Evolutionary conservation across 2,888 invertebrate species (phyloP).

Genomic region (Aleiodes leptofemur): DNA sequence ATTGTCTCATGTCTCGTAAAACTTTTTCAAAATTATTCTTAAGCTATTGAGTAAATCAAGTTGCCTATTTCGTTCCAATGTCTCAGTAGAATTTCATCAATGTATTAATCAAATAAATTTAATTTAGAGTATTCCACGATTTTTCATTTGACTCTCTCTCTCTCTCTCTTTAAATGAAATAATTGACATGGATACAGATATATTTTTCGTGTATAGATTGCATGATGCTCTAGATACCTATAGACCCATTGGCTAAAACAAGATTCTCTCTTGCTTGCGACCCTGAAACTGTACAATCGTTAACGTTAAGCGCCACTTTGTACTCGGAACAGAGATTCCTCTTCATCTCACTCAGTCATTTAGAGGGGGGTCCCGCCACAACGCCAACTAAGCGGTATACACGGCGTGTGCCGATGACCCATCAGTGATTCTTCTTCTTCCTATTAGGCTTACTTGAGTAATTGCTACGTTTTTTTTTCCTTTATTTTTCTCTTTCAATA

Average conservation of each 20-base stretch:
- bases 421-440: conserved; percentile 29
- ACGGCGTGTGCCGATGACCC: conserved; percentile 25
- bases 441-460: conserved; percentile 39
- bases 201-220: neutral
- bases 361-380: neutral
- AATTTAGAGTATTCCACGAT: neutral
- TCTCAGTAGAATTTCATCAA: too few species aligned
- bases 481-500: too few species aligned
- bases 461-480: conserved; percentile 32
- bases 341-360: conserved; percentile 20
- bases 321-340: conserved; percentile 7
- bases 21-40: too few species aligned
- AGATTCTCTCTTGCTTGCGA: neutral
- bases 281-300: conserved; percentile 13
- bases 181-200: conserved; percentile 8
- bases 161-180: neutral
- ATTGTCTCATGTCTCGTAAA: neutral
- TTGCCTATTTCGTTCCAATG: too few species aligned
- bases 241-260: neutral
- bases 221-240: neutral
- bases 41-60: too few species aligned
- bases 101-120: neutral
- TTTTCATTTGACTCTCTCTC: neutral
- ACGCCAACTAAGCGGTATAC: neutral
- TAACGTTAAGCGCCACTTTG: conserved; percentile 15